These are phyloP conservation scores for Taxidea taxus DNA, from an alignment of 2,113 vertebrate genomes.

Conservation along the genomic window DNA sequence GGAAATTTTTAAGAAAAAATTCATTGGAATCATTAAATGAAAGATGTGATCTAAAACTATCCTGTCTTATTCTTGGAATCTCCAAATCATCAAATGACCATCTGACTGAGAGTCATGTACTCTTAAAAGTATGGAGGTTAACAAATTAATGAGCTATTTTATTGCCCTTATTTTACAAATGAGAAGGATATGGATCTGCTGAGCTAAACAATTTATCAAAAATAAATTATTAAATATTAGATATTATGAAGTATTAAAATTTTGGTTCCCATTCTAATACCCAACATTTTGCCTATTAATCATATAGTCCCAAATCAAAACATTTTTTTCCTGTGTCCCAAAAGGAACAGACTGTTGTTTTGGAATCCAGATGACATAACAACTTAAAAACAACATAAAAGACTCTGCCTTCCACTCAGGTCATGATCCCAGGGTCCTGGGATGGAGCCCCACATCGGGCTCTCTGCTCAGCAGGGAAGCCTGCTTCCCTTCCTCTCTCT, in stretches of 20 bases:
- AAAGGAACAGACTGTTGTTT: neutral
- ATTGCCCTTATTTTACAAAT: neutral
- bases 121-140: neutral
- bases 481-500: too few species aligned
- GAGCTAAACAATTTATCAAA: neutral
- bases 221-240: neutral
- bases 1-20: neutral
- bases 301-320: neutral
- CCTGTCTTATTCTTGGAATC: constrained; percentile 23
- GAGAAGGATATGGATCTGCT: neutral
- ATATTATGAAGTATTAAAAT: constrained; percentile 6
- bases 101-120: neutral
- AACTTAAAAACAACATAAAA: neutral
- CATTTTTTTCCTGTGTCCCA: neutral
- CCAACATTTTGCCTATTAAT: neutral
- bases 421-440: too few species aligned
- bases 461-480: too few species aligned
- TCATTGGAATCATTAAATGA: neutral
- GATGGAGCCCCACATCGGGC: too few species aligned
- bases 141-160: constrained; percentile 7
- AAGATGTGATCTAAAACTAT: neutral
- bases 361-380: neutral
- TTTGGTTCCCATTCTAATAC: neutral
- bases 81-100: neutral
- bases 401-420: too few species aligned